Evolutionary conservation across 2,113 vertebrate genomes (phyloP).

Genomic region (Melanotaenia duboulayi): DNA sequence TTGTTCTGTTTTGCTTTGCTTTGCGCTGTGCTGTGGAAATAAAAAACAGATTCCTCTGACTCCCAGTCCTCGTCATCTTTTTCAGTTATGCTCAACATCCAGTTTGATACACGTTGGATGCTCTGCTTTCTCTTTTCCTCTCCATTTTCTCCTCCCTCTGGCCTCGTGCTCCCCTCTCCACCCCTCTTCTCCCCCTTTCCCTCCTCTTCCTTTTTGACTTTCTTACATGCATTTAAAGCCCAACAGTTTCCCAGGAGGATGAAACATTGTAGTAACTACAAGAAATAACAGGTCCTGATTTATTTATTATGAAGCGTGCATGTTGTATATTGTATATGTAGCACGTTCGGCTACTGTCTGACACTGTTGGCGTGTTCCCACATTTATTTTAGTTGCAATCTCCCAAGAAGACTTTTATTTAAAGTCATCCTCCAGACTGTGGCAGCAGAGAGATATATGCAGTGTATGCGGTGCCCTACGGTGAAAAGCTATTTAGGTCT

Average conservation of each 20-base stretch:
- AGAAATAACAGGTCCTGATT: slow-evolving; percentile 59
- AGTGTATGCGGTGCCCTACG: slow-evolving; percentile 31
- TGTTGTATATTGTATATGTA: neutral
- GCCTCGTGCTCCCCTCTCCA: neutral
- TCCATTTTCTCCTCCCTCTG: neutral
- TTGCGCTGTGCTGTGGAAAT: slow-evolving; percentile 25
- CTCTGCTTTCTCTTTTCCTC: neutral
- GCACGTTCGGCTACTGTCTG: neutral
- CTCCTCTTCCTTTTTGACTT: slow-evolving; percentile 31
- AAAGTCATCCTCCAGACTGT: neutral
- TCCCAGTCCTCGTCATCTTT: slow-evolving; percentile 15
- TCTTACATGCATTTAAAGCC: slow-evolving; percentile 56
- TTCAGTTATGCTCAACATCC: slow-evolving; percentile 26
- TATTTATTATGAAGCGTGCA: slow-evolving; percentile 55
- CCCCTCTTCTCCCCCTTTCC: neutral
- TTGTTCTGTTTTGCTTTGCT: slow-evolving; percentile 38
- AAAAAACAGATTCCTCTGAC: slow-evolving; percentile 34
- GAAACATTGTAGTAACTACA: slow-evolving; percentile 32
- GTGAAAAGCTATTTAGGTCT: slow-evolving; percentile 63
- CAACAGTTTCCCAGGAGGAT: slow-evolving; percentile 39
- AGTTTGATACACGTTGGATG: slow-evolving; percentile 15
- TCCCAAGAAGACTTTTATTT: neutral
- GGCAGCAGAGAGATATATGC: slow-evolving; percentile 14
- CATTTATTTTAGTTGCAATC: neutral
- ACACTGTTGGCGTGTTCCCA: too few species aligned